These are phyloP conservation scores for Myiozetetes cayanensis DNA, from an alignment of 2,113 vertebrate species.

Conservation along the genomic window DNA sequence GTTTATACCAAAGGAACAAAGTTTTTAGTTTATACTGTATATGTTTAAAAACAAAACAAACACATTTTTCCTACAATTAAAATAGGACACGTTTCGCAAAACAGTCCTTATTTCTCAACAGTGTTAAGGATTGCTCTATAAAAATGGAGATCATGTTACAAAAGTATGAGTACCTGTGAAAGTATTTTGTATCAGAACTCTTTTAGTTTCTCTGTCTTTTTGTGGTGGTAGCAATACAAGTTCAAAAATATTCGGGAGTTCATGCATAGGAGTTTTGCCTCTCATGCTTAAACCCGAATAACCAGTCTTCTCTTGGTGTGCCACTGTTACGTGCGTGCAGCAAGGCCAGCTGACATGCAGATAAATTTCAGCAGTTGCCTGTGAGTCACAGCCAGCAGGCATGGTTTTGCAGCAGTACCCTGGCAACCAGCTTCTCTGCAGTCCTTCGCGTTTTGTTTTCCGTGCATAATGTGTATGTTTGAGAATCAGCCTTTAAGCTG, in stretches of 20 bases:
- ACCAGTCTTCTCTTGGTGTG: not conserved
- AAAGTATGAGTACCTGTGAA: not conserved
- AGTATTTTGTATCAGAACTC: not conserved
- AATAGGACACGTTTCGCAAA: not conserved
- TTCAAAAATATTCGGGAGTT: not conserved
- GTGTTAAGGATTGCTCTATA: not conserved
- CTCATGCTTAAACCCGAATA: not conserved
- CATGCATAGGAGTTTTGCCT: not conserved
- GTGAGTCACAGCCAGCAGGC: constrained; percentile 34
- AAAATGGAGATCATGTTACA: not conserved
- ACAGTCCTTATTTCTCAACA: not conserved
- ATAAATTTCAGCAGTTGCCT: not conserved
- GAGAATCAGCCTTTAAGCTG: not conserved
- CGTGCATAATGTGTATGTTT: not conserved
- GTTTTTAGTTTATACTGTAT: not conserved
- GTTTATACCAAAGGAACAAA: not conserved
- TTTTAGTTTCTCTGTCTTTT: not conserved
- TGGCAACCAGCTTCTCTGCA: constrained; percentile 46
- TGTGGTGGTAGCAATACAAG: not conserved
- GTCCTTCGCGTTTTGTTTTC: not conserved
- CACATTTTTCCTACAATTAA: not conserved
- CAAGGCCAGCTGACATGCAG: not conserved
- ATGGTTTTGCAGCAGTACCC: not conserved
- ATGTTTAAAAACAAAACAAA: not conserved
- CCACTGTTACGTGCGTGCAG: not conserved